Evolutionary conservation across 2,888 invertebrate species (phyloP).

Genomic region (Drosophila paranaensis): DNA sequence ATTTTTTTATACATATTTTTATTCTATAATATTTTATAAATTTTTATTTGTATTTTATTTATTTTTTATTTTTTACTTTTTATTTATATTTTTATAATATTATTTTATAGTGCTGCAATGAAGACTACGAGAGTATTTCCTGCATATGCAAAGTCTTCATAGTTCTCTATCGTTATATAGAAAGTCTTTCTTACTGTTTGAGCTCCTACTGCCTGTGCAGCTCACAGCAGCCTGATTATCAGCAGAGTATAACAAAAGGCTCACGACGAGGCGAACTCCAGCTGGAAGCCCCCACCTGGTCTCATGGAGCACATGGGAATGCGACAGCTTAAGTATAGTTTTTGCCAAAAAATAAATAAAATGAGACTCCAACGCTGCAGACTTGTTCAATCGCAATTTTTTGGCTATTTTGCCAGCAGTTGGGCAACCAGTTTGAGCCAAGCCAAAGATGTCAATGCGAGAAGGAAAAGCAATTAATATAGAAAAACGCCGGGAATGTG

Average conservation of each 20-base stretch:
- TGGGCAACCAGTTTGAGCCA: constrained; percentile 68
- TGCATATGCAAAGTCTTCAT: too few species aligned
- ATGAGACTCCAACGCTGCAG: constrained; percentile 4
- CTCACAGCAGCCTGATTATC: too few species aligned
- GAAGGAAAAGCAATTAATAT: constrained; percentile 22
- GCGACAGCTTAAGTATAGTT: constrained; percentile 41
- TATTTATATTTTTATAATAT: too few species aligned
- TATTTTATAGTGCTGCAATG: too few species aligned
- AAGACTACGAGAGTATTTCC: too few species aligned
- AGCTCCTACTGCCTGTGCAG: too few species aligned
- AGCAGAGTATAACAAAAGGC: constrained; percentile 9
- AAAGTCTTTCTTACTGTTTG: too few species aligned
- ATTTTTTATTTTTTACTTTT: too few species aligned
- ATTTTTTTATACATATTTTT: not conserved
- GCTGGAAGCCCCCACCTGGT: not conserved
- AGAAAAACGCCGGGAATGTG: constrained; percentile 6
- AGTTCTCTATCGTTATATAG: too few species aligned
- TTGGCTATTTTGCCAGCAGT: constrained; percentile 33
- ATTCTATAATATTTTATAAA: too few species aligned
- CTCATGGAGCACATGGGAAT: constrained; percentile 20
- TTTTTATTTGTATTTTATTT: too few species aligned
- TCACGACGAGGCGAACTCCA: not conserved
- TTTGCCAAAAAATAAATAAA: constrained; percentile 41
- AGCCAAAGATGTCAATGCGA: constrained; percentile 62
- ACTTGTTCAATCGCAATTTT: constrained; percentile 39